Percentiles rank a stretch among this genome's conserved stretches.
Evolutionary conservation across 2,888 invertebrate species (phyloP).

Genomic region (Chaetoderma sp.): DNA sequence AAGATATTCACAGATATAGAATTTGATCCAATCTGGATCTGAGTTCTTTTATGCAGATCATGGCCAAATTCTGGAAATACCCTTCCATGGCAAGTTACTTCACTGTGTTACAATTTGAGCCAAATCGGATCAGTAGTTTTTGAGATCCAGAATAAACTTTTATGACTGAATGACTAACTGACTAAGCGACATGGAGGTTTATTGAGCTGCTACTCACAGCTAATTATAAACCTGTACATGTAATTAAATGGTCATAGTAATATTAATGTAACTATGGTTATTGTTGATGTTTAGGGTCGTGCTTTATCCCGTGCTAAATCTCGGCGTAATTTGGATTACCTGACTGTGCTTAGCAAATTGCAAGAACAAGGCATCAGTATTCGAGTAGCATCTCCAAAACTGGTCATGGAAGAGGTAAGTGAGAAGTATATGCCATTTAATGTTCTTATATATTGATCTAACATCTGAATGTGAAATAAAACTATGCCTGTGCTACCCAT

Average conservation of each 20-base stretch:
- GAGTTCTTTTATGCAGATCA: too few relatives aligned
- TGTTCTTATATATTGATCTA: background rate
- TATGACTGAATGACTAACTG: too few relatives aligned
- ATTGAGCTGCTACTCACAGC: too few relatives aligned
- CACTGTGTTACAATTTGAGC: background rate
- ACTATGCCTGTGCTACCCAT: background rate
- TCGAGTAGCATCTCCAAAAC: conserved; percentile 96
- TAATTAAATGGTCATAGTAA: too few relatives aligned
- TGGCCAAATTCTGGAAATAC: too few relatives aligned
- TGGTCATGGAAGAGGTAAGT: conserved; percentile 94
- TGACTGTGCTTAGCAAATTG: conserved; percentile 86
- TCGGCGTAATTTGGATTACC: conserved; percentile 92
- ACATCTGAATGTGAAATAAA: background rate
- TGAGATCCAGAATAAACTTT: too few relatives aligned
- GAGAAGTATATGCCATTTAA: background rate
- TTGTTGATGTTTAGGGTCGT: conserved; percentile 79
- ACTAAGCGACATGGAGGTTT: too few relatives aligned
- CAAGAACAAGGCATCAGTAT: conserved; percentile 90
- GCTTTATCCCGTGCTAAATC: conserved; percentile 98
- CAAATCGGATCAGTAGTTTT: too few relatives aligned
- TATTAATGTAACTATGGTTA: background rate
- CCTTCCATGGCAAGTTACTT: too few relatives aligned
- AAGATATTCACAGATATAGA: too few relatives aligned
- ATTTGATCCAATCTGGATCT: too few relatives aligned
- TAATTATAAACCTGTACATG: too few relatives aligned